Evolutionary conservation across 2,797 vertebrate genomes (phyloP), one percentile per base, ranked within the genome.

Genomic region (Epinephelus malabaricus): DNA sequence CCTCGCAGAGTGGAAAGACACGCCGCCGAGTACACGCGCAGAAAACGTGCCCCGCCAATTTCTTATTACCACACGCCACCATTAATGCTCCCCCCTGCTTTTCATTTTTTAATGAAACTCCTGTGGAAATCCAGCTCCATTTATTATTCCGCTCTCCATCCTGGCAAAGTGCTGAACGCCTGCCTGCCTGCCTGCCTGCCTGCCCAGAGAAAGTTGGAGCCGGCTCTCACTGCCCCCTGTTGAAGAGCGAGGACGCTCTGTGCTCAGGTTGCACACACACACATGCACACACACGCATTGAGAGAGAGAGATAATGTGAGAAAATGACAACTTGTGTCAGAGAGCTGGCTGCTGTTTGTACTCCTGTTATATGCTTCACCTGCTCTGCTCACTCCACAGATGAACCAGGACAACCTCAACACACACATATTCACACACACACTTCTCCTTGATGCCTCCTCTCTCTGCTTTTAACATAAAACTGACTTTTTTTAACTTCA

Each of bases 171-270:
- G 79, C 78, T 76, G 73, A 76, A 80, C 18, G 47, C 11, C 13
- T 12, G 40, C 40, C 40, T 12, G 58, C 45, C 13, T 40, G 38
- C 38, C 38, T 12, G 56, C 47, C 34, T 34, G 34, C 7, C 71
- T 47, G 58, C n/a, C 15, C 47, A 27, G 51, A 80, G 55, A 85
- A 89, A 90, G 88, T 90, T 90, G 67, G 65, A 88, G 69, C 58
- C 79, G 69, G 40, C 60, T 70, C 60, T 70, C n/a, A 64, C 23
- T 78, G 55, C 55, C 34, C 40, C 19, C 34, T 40, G 64, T 53
- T 56, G 46, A 47, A 63, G n/a, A 47, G 60, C 30, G 55, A 83
- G 77, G 77, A 83, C 45, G 40, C 40, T 40, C 27, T 60, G 53
- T 63, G 69, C 49, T 59, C 51, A 17, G 54, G 21, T 34, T 67